Evolutionary conservation across 2,113 vertebrate genomes (phyloP).

Genomic region (Semnornis frantzii): DNA sequence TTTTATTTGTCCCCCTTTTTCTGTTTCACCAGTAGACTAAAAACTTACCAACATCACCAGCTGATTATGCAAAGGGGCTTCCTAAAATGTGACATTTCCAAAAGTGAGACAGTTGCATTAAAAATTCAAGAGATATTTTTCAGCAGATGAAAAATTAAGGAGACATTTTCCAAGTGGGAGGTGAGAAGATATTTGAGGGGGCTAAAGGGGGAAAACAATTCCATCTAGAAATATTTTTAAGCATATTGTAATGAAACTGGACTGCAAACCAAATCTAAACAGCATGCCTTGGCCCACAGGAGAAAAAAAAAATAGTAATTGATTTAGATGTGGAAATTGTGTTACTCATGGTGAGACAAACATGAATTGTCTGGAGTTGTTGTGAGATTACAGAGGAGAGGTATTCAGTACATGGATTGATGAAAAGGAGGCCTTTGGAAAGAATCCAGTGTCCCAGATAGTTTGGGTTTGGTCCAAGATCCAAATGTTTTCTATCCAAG

Average conservation of each 20-base stretch:
- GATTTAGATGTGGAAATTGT: background rate
- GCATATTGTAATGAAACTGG: background rate
- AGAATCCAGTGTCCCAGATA: background rate
- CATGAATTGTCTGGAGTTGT: background rate
- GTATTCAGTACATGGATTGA: background rate
- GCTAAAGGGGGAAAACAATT: background rate
- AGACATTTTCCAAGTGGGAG: background rate
- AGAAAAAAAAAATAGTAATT: background rate
- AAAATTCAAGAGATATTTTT: slow-evolving; percentile 32
- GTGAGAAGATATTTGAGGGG: background rate
- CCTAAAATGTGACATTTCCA: background rate
- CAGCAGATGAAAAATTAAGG: background rate
- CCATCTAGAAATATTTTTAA: background rate
- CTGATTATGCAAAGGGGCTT: background rate
- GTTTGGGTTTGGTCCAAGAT: background rate
- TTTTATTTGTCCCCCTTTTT: background rate
- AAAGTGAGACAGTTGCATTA: background rate
- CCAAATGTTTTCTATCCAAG: background rate
- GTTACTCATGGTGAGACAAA: slow-evolving; percentile 20
- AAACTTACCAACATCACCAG: background rate
- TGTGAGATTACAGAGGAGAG: background rate
- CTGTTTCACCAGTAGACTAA: background rate
- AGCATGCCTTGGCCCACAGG: background rate
- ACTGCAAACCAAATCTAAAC: slow-evolving; percentile 25
- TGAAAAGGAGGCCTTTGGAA: slow-evolving; percentile 9